Conservation (phyloP, 2,113 vertebrate genomes). For the Leucopsar rothschildi region DNA sequence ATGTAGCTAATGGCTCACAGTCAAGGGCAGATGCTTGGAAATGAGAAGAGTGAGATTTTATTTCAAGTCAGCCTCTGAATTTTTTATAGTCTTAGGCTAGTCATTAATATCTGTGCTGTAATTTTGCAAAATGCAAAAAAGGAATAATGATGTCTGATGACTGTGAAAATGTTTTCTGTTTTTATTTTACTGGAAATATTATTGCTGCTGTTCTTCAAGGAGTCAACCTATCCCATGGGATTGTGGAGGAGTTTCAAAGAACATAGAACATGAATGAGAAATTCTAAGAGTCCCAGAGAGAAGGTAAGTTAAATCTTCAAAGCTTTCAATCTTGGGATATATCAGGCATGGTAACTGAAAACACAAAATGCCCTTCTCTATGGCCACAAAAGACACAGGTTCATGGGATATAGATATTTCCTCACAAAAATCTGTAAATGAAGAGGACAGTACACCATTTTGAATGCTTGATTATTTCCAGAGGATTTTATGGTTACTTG, state of each 20-base stretch:
- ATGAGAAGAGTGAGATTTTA: not conserved
- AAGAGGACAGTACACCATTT: not conserved
- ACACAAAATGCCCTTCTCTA: not conserved
- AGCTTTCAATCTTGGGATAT: not conserved
- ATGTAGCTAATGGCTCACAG: not conserved
- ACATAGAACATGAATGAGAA: not conserved
- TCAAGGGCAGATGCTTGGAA: not conserved
- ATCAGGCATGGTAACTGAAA: not conserved
- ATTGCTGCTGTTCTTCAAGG: not conserved
- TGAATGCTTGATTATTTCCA: not conserved
- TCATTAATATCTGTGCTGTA: not conserved
- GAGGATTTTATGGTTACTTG: not conserved
- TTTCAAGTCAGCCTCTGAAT: not conserved
- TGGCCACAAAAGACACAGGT: not conserved
- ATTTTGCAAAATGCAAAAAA: not conserved
- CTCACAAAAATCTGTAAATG: not conserved
- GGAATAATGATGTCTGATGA: not conserved
- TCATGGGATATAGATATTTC: not conserved
- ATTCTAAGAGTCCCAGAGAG: not conserved
- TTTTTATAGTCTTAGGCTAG: not conserved
- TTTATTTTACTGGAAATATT: not conserved
- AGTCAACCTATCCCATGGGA: not conserved
- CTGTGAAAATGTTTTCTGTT: not conserved
- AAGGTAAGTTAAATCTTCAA: not conserved
- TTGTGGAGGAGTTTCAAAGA: not conserved